phyloP scores from a whole-genome alignment of 2,888 invertebrate genomes.

The Eilema griseolum region DNA sequence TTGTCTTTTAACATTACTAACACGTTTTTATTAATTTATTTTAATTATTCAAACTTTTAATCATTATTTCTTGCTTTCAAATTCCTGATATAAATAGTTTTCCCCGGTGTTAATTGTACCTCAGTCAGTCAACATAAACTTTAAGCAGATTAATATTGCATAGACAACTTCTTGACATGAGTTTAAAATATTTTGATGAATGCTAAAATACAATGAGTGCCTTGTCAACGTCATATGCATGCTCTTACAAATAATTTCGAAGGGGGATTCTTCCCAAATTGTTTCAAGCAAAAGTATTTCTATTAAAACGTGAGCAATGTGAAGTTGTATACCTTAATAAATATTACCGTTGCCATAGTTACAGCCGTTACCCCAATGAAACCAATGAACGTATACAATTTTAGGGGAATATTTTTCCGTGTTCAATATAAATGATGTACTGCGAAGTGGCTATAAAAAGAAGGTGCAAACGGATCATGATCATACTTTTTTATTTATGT shows the following conservation, averaged over 20 bases:
- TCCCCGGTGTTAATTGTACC: not conserved
- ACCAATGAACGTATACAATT: slow-evolving; percentile 63
- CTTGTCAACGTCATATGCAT: not conserved
- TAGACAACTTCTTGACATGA: not conserved
- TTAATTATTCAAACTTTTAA: not conserved
- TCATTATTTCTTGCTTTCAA: not conserved
- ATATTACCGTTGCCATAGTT: slow-evolving; percentile 51
- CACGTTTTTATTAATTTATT: too few relatives aligned
- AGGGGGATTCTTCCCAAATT: slow-evolving; percentile 31
- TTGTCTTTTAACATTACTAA: too few relatives aligned
- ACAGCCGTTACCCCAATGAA: slow-evolving; percentile 59
- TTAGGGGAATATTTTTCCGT: slow-evolving; percentile 58
- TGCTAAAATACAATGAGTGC: not conserved
- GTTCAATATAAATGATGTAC: slow-evolving; percentile 59
- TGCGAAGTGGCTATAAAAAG: slow-evolving; percentile 60
- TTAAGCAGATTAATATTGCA: not conserved
- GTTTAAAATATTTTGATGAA: slow-evolving; percentile 7
- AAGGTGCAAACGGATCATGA: slow-evolving; percentile 58
- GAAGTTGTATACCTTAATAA: slow-evolving; percentile 38
- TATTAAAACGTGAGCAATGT: slow-evolving; percentile 30
- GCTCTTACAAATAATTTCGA: slow-evolving; percentile 21
- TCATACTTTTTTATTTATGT: slow-evolving; percentile 50
- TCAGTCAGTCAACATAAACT: not conserved
- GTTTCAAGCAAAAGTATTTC: slow-evolving; percentile 34
- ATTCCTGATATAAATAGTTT: not conserved